Base-by-base conservation (phyloP, 2,797 vertebrate genomes). In the Chiloscyllium punctatum region DNA sequence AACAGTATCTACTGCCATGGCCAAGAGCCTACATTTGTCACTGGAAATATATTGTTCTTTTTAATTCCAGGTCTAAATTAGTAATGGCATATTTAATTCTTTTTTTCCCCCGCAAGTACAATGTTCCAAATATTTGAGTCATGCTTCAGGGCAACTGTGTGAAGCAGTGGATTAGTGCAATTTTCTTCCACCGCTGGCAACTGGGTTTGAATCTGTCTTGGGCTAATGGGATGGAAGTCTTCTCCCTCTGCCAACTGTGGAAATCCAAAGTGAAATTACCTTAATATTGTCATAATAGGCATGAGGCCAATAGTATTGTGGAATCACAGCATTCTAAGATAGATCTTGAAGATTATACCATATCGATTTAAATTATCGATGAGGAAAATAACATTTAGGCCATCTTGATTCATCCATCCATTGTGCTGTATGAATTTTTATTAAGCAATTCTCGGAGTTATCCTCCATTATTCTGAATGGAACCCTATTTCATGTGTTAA, bases 41-140 rank as follows among this genome's bases (percentile, higher is more conserved):
- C 42, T 77, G 94, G 42, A 30, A 74, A 74, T 74, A 53, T 74
- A 72, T 94, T 33, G 27, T 53, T 53, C 72, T 77, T 71, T 94
- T 16, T 16, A 94, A 94, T 95, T 95, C 11, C 37, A 27, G 37
- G 42, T 23, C n/a, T 95, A 95, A 95, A 95, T 95, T 95, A 74
- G 42, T 57, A 48, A 72, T 77, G 68, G 42, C 68, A 77, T 57
- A n/a, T 95, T 74, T 92, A 68, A 92, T 68, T 92, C 7, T 91
- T 90, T 91, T 92, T 92, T 42, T 33, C 30, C 18, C 53, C 88
- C 3, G 18, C 88, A 91, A 66, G 57, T 66, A 33, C n/a, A 18
- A 37, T 21, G 88, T 68, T 68, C 62, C 62, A n/a, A 37, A 92
- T 69, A 68, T 8, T 69, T 68, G 57, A 57, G 57, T 88, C 48